A percentile compares a stretch with the other conserved stretches of the same genome.
phyloP scores from a whole-genome alignment of 2,113 vertebrate genomes.

The Albula glossodonta region DNA sequence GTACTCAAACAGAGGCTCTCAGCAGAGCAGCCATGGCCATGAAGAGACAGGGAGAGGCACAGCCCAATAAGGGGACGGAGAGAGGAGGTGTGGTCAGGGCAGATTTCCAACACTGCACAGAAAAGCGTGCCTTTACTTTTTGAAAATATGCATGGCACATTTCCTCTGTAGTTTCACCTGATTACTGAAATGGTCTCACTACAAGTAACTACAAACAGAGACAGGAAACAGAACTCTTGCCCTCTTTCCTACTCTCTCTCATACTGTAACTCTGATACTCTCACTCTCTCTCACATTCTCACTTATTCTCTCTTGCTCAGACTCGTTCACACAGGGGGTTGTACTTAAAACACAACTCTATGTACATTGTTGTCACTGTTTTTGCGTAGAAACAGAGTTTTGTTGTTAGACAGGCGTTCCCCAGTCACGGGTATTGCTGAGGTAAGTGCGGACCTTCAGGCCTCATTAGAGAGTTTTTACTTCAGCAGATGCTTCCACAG shows the following conservation, averaged over 20 bases:
- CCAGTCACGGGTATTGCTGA: background rate
- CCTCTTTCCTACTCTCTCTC: background rate
- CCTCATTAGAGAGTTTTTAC: background rate
- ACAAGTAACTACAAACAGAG: no score
- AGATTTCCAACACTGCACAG: no score
- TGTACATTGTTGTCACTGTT: background rate
- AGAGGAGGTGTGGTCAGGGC: no score
- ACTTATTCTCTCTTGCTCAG: background rate
- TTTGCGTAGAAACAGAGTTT: background rate
- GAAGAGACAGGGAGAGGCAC: no score
- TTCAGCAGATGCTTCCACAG: background rate
- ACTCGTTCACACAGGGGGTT: background rate
- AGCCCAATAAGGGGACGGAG: no score
- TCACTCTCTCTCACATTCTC: background rate
- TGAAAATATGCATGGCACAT: no score
- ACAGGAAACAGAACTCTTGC: background rate
- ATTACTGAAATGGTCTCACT: no score
- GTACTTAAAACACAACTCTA: background rate
- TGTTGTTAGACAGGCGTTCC: background rate
- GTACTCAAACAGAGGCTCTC: no score
- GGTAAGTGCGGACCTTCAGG: conserved; percentile 9
- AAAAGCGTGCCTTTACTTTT: no score
- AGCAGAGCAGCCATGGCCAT: no score
- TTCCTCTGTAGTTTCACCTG: no score
- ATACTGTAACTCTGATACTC: background rate